Conservation (phyloP, 2,797 vertebrate genomes). For the Anomalospiza imberbis region DNA sequence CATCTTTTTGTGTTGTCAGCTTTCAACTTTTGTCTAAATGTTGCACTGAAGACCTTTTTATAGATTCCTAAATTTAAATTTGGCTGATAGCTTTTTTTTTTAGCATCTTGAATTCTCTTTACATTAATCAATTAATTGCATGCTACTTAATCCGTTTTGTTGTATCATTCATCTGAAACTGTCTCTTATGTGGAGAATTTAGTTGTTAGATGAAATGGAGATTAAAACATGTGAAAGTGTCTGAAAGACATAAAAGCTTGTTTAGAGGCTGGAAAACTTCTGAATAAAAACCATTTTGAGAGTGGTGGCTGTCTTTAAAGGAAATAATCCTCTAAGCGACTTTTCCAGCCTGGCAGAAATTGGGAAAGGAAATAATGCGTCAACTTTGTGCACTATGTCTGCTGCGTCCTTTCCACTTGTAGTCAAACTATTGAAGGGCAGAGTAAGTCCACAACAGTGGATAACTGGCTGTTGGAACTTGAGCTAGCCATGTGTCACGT, state of each 20-base stretch:
- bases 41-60: not conserved
- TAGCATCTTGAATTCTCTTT: not conserved
- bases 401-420: fast-evolving
- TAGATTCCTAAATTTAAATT: not conserved
- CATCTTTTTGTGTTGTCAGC: not conserved
- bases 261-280: not conserved
- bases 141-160: not conserved
- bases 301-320: not conserved
- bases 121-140: not conserved
- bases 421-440: not conserved
- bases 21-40: not conserved
- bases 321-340: not conserved
- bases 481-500: fast-evolving
- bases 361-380: not conserved
- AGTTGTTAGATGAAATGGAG: not conserved
- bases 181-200: not conserved
- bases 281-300: not conserved
- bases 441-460: not conserved
- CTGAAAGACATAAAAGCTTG: not conserved
- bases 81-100: not conserved
- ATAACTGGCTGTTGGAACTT: not conserved
- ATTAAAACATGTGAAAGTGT: not conserved
- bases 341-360: not conserved
- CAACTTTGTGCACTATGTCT: not conserved
- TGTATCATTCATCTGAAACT: not conserved